Percentiles rank a stretch among this genome's conserved stretches.
phyloP scores from a whole-genome alignment of 2,888 invertebrate species.

The Patella depressa region DNA sequence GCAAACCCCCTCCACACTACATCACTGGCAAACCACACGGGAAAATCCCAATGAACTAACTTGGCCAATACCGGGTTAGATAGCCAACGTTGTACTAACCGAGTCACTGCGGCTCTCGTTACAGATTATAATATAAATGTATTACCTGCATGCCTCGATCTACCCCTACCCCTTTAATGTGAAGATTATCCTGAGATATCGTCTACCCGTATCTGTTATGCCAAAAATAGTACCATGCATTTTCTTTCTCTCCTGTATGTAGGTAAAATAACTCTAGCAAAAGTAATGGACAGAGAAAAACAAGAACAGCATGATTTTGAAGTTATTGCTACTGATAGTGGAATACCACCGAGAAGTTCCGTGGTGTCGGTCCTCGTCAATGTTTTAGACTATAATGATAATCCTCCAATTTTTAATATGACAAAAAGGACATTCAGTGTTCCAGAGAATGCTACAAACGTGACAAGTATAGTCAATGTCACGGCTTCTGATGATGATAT shows the following conservation, averaged over 20 bases:
- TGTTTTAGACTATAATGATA: conserved; percentile 63
- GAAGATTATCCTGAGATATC: no score
- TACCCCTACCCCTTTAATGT: no score
- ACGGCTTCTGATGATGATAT: conserved; percentile 79
- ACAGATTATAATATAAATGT: no score
- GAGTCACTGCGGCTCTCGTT: no score
- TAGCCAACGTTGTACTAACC: no score
- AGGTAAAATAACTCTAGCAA: conserved; percentile 57
- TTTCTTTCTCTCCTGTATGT: conserved; percentile 7
- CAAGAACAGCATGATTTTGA: conserved; percentile 40
- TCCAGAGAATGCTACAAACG: conserved; percentile 48
- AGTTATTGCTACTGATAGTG: conserved; percentile 57
- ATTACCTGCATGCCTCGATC: no score
- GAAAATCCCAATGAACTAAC: no score
- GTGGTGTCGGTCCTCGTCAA: conserved; percentile 73
- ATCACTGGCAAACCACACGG: no score
- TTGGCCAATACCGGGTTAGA: no score
- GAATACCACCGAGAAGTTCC: conserved; percentile 46
- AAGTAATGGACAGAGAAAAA: conserved; percentile 76
- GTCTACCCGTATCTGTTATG: no score
- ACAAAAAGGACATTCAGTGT: conserved; percentile 35
- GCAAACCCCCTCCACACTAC: no score
- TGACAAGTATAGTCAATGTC: conserved; percentile 77
- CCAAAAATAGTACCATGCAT: no score
- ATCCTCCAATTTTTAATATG: conserved; percentile 73